Evolutionary conservation across 2,888 invertebrate genomes (phyloP).

Genomic region (Lithodes maja): DNA sequence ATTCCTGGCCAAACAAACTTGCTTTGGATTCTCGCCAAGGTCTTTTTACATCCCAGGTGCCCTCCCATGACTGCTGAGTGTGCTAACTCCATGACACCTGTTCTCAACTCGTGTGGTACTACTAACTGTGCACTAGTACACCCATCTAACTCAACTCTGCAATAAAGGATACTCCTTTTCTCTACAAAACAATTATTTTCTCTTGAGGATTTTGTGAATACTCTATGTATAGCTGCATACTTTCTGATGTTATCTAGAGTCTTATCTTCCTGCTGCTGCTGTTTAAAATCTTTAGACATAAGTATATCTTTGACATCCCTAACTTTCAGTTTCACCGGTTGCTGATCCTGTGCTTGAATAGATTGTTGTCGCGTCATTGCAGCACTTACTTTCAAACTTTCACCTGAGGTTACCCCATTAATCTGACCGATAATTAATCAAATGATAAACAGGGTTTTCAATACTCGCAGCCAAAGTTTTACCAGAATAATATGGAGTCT

Average conservation of each 20-base stretch:
- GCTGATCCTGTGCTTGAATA: not conserved
- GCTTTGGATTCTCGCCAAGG: not conserved
- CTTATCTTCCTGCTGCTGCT: not conserved
- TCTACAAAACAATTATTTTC: not conserved
- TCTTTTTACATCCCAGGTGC: conserved; percentile 2
- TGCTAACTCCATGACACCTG: not conserved
- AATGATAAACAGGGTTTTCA: not conserved
- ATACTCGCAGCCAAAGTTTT: not conserved
- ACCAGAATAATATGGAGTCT: not conserved
- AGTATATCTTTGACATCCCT: not conserved
- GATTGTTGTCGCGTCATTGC: not conserved
- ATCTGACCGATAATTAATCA: not conserved
- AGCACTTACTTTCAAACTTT: too few relatives aligned
- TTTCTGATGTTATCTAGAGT: conserved; percentile 5
- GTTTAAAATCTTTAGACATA: not conserved
- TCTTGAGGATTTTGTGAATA: not conserved
- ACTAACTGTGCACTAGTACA: conserved; percentile 2
- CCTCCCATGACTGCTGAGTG: not conserved
- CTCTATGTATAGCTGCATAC: not conserved
- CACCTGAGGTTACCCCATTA: not conserved
- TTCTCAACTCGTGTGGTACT: not conserved
- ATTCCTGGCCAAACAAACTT: conserved; percentile 15
- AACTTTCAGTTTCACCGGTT: not conserved
- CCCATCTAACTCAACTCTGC: not conserved
- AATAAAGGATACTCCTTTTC: not conserved